Evolutionary conservation across 1,140 invertebrate species (phyloP).

Genomic region (Atopsyche davidsoni): DNA sequence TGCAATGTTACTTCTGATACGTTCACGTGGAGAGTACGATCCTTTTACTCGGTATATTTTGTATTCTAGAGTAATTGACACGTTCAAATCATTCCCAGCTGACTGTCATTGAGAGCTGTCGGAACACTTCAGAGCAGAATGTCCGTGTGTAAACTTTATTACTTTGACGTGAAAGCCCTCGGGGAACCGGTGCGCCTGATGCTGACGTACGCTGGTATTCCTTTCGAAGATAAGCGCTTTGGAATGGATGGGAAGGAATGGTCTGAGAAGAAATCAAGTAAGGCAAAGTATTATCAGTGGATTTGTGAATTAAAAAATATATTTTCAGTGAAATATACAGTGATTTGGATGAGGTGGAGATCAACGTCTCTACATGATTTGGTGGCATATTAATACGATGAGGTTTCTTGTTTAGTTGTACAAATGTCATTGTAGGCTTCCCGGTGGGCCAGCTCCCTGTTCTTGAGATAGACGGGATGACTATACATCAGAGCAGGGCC

Average conservation of each 20-base stretch:
- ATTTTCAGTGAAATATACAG: too few relatives aligned
- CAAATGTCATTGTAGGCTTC: conserved; percentile 46
- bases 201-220: conserved; percentile 42
- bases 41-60: too few relatives aligned
- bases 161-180: conserved; percentile 47
- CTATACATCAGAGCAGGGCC: conserved; percentile 60
- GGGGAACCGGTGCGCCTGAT: conserved; percentile 49
- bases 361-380: too few relatives aligned
- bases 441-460: conserved; percentile 74
- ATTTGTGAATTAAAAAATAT: too few relatives aligned
- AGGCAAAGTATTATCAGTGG: conserved; percentile 27
- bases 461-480: conserved; percentile 64
- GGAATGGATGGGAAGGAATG: conserved; percentile 16
- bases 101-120: too few relatives aligned
- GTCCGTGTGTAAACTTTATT: conserved; percentile 43
- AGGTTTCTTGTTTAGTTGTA: neutral
- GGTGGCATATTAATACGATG: neutral
- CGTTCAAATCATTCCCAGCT: too few relatives aligned
- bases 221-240: conserved; percentile 43
- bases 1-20: too few relatives aligned
- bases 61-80: too few relatives aligned
- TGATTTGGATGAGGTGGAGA: neutral
- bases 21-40: too few relatives aligned
- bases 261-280: conserved; percentile 39
- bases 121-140: too few relatives aligned